Evolutionary conservation across 2,113 vertebrate genomes (phyloP).

Genomic region (Tragulus kanchil): DNA sequence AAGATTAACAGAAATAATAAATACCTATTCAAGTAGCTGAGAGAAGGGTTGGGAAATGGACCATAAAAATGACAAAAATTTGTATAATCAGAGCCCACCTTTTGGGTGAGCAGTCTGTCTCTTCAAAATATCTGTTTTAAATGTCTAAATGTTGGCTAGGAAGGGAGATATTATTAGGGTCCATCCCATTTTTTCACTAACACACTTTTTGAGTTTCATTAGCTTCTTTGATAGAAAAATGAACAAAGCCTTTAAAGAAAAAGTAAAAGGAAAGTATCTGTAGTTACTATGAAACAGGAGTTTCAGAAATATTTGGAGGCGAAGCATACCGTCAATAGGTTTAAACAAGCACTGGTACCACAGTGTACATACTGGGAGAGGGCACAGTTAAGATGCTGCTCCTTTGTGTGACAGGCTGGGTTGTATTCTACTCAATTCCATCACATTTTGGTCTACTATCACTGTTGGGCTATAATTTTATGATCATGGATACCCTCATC

Average conservation of each 20-base stretch:
- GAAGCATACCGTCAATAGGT: neutral
- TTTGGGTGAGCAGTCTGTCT: neutral
- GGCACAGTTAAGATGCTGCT: neutral
- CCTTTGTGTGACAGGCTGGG: neutral
- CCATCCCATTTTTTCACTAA: neutral
- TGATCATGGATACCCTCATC: neutral
- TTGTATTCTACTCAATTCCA: neutral
- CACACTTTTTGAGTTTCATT: neutral
- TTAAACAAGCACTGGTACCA: neutral
- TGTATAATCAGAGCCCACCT: neutral
- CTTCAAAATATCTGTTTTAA: neutral
- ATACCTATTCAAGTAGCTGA: neutral
- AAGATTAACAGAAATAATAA: neutral
- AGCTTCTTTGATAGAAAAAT: neutral
- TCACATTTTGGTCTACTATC: neutral
- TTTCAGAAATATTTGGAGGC: neutral
- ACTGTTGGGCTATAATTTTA: neutral
- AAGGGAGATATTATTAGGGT: conserved; percentile 11
- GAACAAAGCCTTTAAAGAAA: neutral
- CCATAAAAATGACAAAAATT: neutral
- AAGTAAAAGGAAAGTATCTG: neutral
- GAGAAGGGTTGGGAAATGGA: neutral
- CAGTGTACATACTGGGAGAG: neutral
- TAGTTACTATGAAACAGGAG: neutral
- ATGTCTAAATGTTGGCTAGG: neutral